Conservation (phyloP, 2,797 vertebrate genomes). For the Phalloptychus januarius region DNA sequence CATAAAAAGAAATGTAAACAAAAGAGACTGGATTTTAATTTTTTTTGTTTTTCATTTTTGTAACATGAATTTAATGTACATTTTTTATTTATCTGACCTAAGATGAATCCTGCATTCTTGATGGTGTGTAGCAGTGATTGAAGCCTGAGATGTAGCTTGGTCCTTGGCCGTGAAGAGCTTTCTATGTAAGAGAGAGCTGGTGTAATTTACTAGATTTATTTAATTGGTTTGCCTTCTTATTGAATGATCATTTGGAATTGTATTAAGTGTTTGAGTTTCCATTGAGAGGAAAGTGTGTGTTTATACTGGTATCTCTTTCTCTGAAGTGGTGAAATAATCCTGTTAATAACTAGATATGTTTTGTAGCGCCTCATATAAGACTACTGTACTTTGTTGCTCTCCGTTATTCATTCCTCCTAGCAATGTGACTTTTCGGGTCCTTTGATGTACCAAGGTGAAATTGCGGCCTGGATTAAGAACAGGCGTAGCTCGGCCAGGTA, state of each 20-base stretch:
- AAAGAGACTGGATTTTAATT: background rate
- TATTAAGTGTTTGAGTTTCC: background rate
- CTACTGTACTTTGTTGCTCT: constrained; percentile 21
- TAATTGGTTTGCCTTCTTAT: background rate
- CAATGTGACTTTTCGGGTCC: constrained; percentile 68
- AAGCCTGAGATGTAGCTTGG: background rate
- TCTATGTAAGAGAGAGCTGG: background rate
- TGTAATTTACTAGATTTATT: background rate
- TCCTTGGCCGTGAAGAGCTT: background rate
- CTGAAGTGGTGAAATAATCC: constrained; percentile 14
- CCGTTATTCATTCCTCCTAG: constrained; percentile 55
- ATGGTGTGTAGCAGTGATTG: background rate
- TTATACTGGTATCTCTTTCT: constrained; percentile 21
- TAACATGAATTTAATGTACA: background rate
- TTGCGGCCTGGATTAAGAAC: constrained; percentile 79
- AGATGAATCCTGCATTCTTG: background rate
- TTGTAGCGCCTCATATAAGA: background rate
- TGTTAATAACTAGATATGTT: background rate
- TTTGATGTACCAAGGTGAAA: constrained; percentile 85
- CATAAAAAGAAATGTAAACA: background rate
- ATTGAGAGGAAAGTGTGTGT: constrained; percentile 6
- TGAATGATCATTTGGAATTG: background rate
- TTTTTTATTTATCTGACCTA: background rate
- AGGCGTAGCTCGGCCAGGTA: constrained; percentile 71
- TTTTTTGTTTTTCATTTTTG: too few species aligned